These are phyloP conservation scores for Cariama cristata DNA, from an alignment of 2,113 vertebrate species.

Conservation along the genomic window DNA sequence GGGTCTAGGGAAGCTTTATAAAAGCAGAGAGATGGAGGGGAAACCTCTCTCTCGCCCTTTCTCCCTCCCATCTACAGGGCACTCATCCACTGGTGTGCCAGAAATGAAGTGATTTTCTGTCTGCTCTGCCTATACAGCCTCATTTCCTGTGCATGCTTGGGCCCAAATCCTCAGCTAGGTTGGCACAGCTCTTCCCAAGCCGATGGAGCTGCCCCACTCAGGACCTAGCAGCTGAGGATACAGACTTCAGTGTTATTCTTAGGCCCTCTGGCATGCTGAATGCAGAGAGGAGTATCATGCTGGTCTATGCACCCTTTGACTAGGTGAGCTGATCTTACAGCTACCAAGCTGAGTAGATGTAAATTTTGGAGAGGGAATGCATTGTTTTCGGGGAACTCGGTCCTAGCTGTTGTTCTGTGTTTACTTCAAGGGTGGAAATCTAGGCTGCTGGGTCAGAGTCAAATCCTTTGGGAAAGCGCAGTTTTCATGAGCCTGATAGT, in stretches of 20 bases:
- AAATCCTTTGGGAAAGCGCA: background rate
- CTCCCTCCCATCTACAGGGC: background rate
- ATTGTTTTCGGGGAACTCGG: background rate
- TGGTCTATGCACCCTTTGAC: background rate
- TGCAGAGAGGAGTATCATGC: background rate
- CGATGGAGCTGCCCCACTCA: background rate
- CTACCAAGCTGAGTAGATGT: background rate
- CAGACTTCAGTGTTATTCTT: background rate
- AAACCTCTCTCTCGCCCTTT: background rate
- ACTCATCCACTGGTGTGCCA: background rate
- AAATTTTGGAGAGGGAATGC: background rate
- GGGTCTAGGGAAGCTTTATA: background rate
- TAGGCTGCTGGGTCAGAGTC: background rate
- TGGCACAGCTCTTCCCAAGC: background rate
- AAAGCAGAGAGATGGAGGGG: background rate
- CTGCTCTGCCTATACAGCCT: background rate
- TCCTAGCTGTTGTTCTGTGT: background rate
- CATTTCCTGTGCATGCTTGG: background rate
- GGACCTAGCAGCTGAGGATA: background rate
- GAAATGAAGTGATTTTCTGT: slow-evolving; percentile 16
- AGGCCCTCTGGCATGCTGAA: background rate
- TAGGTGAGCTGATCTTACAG: background rate
- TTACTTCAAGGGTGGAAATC: background rate
- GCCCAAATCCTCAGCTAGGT: background rate
- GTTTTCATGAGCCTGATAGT: background rate